phyloP scores from a whole-genome alignment of 2,113 vertebrate species.

The Pollachius pollachius region DNA sequence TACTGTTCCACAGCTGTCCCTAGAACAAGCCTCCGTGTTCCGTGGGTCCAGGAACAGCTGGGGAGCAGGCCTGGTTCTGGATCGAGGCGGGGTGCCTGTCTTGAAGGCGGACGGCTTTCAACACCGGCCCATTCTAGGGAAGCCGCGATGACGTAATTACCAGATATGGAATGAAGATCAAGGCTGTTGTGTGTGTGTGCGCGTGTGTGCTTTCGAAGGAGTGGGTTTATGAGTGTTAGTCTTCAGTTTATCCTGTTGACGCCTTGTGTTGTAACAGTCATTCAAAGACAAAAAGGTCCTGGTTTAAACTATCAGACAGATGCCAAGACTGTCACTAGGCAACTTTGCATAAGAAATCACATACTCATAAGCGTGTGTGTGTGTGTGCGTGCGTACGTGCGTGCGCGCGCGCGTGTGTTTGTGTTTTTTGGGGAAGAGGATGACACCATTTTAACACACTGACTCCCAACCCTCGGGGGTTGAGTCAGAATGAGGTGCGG shows the following conservation, averaged over 20 bases:
- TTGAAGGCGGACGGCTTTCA: constrained; percentile 5
- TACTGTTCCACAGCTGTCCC: constrained; percentile 3
- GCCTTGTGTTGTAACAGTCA: constrained; percentile 20
- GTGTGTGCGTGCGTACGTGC: too few relatives aligned
- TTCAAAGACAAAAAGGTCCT: constrained; percentile 16
- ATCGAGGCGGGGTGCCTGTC: background rate
- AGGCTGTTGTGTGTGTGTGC: constrained; percentile 10
- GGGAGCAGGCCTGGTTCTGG: constrained; percentile 51
- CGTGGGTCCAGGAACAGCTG: constrained; percentile 57
- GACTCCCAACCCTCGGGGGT: too few relatives aligned
- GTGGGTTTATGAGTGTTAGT: constrained; percentile 25
- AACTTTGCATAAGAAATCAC: constrained; percentile 29
- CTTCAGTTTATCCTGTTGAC: constrained; percentile 24
- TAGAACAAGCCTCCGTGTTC: constrained; percentile 10
- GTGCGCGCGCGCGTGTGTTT: too few relatives aligned
- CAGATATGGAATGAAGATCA: constrained; percentile 23
- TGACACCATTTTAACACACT: constrained; percentile 18
- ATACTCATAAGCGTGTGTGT: background rate
- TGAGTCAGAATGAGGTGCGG: background rate
- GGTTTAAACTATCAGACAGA: constrained; percentile 24
- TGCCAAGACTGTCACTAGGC: constrained; percentile 31
- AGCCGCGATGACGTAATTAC: constrained; percentile 61
- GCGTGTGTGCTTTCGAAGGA: constrained; percentile 2
- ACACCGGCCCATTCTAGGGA: constrained; percentile 52
- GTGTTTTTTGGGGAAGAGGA: constrained; percentile 3